Conservation (phyloP, 2,888 invertebrate species). For the Hylaea fasciaria region DNA sequence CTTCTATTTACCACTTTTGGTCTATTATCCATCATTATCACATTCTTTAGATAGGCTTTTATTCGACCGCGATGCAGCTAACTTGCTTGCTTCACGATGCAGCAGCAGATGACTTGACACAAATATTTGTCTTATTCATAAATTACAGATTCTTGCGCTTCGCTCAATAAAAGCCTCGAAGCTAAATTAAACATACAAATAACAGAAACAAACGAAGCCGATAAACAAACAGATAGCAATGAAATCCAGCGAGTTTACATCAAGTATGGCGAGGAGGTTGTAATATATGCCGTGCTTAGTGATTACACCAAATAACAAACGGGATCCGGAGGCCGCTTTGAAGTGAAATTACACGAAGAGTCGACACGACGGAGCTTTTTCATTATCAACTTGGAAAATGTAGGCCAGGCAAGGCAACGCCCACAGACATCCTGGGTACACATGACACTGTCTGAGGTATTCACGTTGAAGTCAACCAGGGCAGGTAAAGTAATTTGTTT, state of each 20-base stretch:
- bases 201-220: conserved; percentile 25
- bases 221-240: conserved; percentile 37
- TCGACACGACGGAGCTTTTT: conserved; percentile 69
- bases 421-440: conserved; percentile 49
- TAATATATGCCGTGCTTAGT: conserved; percentile 65
- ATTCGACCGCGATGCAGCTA: too few species aligned
- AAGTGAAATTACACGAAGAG: conserved; percentile 70
- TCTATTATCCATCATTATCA: conserved; percentile 6
- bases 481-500: conserved; percentile 33
- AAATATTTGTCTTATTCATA: not conserved
- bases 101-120: too few species aligned
- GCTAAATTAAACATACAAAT: conserved; percentile 19
- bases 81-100: too few species aligned
- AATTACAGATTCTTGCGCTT: not conserved
- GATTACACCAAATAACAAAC: conserved; percentile 75
- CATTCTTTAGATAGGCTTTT: too few species aligned
- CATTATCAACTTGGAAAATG: conserved; percentile 79
- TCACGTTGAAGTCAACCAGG: conserved; percentile 37
- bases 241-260: conserved; percentile 39
- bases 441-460: conserved; percentile 45
- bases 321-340: conserved; percentile 64
- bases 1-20: conserved; percentile 21
- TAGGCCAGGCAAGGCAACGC: conserved; percentile 63
- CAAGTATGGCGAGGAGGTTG: conserved; percentile 42
- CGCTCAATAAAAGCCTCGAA: conserved; percentile 9